Conservation (phyloP, 2,113 vertebrate genomes). For the Ornithorhynchus anatinus region DNA sequence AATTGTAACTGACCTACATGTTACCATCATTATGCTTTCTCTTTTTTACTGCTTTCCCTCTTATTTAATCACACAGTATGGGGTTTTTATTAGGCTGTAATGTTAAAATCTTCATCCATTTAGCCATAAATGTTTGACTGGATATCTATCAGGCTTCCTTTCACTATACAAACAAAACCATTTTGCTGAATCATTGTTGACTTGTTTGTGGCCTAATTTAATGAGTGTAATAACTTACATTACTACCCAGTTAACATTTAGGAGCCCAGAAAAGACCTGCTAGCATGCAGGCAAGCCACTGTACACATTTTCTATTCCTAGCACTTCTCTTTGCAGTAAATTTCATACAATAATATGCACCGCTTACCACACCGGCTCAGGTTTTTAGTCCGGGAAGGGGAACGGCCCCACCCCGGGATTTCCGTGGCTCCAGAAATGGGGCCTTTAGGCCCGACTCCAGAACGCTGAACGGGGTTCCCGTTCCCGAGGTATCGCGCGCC, state of each 20-base stretch:
- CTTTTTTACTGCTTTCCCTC: conserved; percentile 87
- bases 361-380: conserved; percentile 24
- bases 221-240: conserved; percentile 83
- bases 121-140: conserved; percentile 89
- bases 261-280: conserved; percentile 76
- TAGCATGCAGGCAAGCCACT: conserved; percentile 68
- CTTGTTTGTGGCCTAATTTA: conserved; percentile 86
- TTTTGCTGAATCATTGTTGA: conserved; percentile 85
- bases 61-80: conserved; percentile 96
- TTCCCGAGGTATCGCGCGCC: neutral
- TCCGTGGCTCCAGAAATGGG: too few relatives aligned
- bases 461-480: too few relatives aligned
- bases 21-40: conserved; percentile 89
- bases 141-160: conserved; percentile 83
- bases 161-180: conserved; percentile 84
- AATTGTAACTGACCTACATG: conserved; percentile 97
- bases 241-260: conserved; percentile 80
- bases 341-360: conserved; percentile 54
- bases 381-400: conserved; percentile 10
- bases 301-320: conserved; percentile 67
- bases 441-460: too few relatives aligned
- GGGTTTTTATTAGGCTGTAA: conserved; percentile 91
- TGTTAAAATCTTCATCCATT: conserved; percentile 90
- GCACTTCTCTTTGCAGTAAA: conserved; percentile 64
- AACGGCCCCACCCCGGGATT: too few relatives aligned